A percentile compares a stretch with the other conserved stretches of the same genome.
phyloP scores from a whole-genome alignment of 2,888 invertebrate species.

The Tyria jacobaeae region DNA sequence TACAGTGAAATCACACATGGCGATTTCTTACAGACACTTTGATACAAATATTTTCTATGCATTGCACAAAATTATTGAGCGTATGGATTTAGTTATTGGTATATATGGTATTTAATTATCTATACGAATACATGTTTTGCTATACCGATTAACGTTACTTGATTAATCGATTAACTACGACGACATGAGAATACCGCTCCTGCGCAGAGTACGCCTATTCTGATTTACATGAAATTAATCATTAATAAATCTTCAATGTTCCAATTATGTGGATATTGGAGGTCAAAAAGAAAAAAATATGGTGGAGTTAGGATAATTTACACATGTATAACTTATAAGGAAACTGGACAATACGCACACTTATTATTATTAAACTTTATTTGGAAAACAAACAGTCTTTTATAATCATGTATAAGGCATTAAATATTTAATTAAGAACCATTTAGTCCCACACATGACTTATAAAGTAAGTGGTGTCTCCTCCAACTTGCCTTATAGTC shows the following conservation, averaged over 20 bases:
- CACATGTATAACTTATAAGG: constrained; percentile 71
- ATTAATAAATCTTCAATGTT: constrained; percentile 79
- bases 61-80: too few relatives aligned
- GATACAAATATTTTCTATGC: too few relatives aligned
- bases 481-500: too few relatives aligned
- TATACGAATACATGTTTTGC: neutral
- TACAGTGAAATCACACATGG: too few relatives aligned
- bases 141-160: constrained; percentile 5
- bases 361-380: too few relatives aligned
- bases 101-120: neutral
- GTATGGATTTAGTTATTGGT: too few relatives aligned
- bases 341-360: constrained; percentile 43
- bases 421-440: too few relatives aligned
- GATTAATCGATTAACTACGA: constrained; percentile 28
- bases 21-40: too few relatives aligned
- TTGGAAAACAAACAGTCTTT: too few relatives aligned
- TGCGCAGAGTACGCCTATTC: constrained; percentile 78
- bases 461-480: too few relatives aligned
- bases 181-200: constrained; percentile 56
- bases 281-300: constrained; percentile 27
- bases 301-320: constrained; percentile 55
- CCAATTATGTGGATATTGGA: constrained; percentile 75
- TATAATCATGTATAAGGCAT: too few relatives aligned
- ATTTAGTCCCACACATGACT: too few relatives aligned
- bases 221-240: constrained; percentile 84